phyloP scores from a whole-genome alignment of 1,140 invertebrate genomes.

The Fopius arisanus region DNA sequence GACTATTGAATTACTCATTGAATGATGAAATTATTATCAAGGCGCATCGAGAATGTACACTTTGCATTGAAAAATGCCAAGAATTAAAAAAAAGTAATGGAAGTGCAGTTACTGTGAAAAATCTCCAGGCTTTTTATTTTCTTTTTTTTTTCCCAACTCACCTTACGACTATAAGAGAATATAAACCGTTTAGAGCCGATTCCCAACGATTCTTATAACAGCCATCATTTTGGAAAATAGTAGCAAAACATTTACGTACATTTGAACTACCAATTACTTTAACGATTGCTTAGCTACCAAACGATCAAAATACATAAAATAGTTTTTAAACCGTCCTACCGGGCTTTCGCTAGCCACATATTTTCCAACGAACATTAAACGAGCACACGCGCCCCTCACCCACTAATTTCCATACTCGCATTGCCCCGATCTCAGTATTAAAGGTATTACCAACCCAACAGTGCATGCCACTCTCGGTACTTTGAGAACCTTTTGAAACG shows the following conservation, averaged over 20 bases:
- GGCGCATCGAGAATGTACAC: background rate
- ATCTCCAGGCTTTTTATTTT: background rate
- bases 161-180: background rate
- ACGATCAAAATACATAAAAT: conserved; percentile 30
- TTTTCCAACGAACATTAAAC: conserved; percentile 6
- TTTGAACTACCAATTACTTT: conserved; percentile 35
- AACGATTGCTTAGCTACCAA: conserved; percentile 27
- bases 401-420: background rate
- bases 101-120: background rate
- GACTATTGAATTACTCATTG: background rate
- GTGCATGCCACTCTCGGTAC: background rate
- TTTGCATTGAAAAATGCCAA: background rate
- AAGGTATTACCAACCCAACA: background rate
- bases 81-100: background rate
- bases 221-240: conserved; percentile 15
- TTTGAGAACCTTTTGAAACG: background rate
- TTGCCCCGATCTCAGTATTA: conserved; percentile 11
- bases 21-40: background rate
- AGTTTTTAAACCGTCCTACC: conserved; percentile 13
- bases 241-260: conserved; percentile 29
- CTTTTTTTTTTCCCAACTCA: too few relatives aligned
- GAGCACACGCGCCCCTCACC: background rate
- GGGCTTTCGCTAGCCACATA: conserved; percentile 25
- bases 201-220: background rate
- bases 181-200: background rate